Percentiles rank a stretch among this genome's conserved stretches.
Evolutionary conservation across 2,113 vertebrate genomes (phyloP).

Genomic region (Cavia aperea): DNA sequence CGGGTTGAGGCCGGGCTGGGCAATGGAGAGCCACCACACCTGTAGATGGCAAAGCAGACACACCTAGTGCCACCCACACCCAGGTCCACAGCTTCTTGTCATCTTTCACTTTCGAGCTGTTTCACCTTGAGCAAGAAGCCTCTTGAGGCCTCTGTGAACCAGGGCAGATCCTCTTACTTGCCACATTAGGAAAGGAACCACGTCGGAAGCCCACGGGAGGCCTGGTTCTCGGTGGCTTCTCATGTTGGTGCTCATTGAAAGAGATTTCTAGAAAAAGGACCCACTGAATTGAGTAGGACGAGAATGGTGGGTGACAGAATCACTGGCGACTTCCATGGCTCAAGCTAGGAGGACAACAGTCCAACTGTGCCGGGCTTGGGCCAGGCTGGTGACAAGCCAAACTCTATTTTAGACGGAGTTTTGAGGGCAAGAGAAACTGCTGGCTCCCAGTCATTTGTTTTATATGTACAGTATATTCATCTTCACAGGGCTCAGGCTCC

Average conservation of each 20-base stretch:
- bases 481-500: background rate
- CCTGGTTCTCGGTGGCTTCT: background rate
- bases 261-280: constrained; percentile 22
- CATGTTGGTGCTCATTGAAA: background rate
- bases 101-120: background rate
- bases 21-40: background rate
- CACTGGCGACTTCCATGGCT: background rate
- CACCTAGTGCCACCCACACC: no score
- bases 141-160: background rate
- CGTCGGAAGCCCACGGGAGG: background rate
- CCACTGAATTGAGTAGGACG: background rate
- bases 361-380: background rate
- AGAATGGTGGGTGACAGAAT: background rate
- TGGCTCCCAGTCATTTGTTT: constrained; percentile 32
- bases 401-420: background rate
- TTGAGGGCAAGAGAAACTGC: constrained; percentile 3
- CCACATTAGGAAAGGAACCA: background rate
- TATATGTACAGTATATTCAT: constrained; percentile 28
- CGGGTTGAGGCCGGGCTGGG: background rate
- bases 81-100: background rate
- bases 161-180: background rate
- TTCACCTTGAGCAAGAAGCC: background rate
- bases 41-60: background rate
- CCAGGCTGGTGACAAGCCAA: background rate
- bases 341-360: background rate